Base-by-base conservation (phyloP, 2,888 invertebrate genomes). In the Marronus borbonicus region DNA sequence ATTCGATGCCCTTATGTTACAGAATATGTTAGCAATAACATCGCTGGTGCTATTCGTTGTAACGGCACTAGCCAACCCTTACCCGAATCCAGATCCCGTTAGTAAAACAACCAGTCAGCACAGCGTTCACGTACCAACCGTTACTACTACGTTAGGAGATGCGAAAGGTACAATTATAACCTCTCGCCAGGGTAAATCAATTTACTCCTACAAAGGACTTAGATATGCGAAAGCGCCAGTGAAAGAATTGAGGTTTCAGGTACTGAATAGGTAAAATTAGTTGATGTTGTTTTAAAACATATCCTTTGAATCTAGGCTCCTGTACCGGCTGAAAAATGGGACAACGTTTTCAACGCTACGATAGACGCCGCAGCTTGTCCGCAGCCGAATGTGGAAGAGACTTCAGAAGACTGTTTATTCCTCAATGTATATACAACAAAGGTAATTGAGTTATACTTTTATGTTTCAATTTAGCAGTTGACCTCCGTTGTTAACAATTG, bases 321-420 rank as follows among this genome's bases (percentile, higher is more conserved):
- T 76, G 83, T 84, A 65, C 85, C 87, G 0, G 82, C 85, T n/a
- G 86, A 87, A 79, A 86, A 86, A 81, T 86, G 87, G 84, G 85
- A 87, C 68, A 86, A 84, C 1, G 77, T 85, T 17, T 86, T 84
- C 55, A 85, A 88, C 76, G 88, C 88, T 0, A 88, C 87, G 1
- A 79, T 83, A 78, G 88, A 88, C 81, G 87, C 85, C 3, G 84
- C 87, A 14, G 80, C 86, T 1, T 88, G 88, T 84, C 88, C 88
- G 17, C 88, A 88, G 82, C 84, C 86, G 0, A 85, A 88, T 31
- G 81, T 78, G 12, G 84, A 83, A 70, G 83, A 84, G 8, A 83
- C 90, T 74, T 90, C 91, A 49, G 94, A 94, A 82, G 93, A 94
- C 84, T 94, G 94, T 82, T 89, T 94, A 0, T 88, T 90, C 20